Evolutionary conservation across 2,797 vertebrate species (phyloP).

Genomic region (Vultur gryphus): DNA sequence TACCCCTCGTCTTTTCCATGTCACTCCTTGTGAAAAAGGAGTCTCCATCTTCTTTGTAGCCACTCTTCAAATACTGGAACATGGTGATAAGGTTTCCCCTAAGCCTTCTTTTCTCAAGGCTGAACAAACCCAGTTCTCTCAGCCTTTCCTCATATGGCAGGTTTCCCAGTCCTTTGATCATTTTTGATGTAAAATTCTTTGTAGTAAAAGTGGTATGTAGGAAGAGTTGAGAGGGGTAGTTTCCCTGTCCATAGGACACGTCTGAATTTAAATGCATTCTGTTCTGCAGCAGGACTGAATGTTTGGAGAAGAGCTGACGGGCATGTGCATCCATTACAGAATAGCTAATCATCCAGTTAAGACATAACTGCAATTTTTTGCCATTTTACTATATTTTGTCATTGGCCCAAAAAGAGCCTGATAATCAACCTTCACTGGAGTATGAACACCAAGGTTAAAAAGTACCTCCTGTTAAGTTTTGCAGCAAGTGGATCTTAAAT

Average conservation of each 20-base stretch:
- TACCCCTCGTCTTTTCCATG: not conserved
- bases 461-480: not conserved
- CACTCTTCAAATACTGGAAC: not conserved
- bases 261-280: not conserved
- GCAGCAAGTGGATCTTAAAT: not conserved
- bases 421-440: not conserved
- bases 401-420: not conserved
- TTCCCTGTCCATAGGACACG: not conserved
- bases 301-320: not conserved
- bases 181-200: not conserved
- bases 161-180: not conserved
- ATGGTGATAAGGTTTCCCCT: not conserved
- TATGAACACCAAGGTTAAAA: not conserved
- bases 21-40: not conserved
- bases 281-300: not conserved
- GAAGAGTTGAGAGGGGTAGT: not conserved
- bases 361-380: not conserved
- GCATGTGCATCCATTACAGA: not conserved
- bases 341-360: not conserved
- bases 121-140: not conserved
- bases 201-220: not conserved
- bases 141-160: not conserved
- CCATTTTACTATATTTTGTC: not conserved
- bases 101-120: not conserved
- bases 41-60: not conserved